Evolutionary conservation across 2,113 vertebrate species (phyloP), one percentile per base, ranked within the genome.

Genomic region (Turdus rufiventris): DNA sequence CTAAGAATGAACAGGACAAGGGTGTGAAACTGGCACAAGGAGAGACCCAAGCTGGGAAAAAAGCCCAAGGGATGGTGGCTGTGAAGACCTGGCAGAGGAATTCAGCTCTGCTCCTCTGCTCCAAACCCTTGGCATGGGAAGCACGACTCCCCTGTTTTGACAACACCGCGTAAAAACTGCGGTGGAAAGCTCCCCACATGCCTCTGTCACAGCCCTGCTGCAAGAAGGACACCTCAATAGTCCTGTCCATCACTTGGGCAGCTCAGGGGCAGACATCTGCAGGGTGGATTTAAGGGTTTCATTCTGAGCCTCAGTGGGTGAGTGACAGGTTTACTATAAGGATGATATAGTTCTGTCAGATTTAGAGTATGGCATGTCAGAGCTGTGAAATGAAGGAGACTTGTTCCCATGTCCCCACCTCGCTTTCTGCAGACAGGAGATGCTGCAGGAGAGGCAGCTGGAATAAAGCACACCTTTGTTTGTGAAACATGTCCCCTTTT

Each of bases 281-380:
- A 92, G 73, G 90, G 72, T 38, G 85, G 82, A 94, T 93, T 93
- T 92, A 74, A 94, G 87, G 79, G 66, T 86, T 92, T 91, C 79
- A 47, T 42, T 51, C 79, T 70, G 70, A 91, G 89, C 70, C 60
- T 36, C 68, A 18, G 71, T 51, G 62, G 77, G 43, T 78, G 84
- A 96, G 84, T 91, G 91, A 85, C 93, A 95, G 84, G 40, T 65
- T 47, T 85, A 47, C 77, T 51, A 0, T 67, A 45, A 75, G 70
- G 78, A 89, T 82, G 89, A 94, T 61, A 45, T 0, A 74, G 81
- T 76, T 88, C 51, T 61, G 92, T 91, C 92, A 85, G 92, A 78
- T 89, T 93, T 82, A 45, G 77, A 91, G 66, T 26, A 34, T 1
- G 34, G 53, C 36, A 61, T 94, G 90, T 95, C 93, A 68, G 63